phyloP scores from a whole-genome alignment of 2,797 vertebrate species.

The Acipenser ruthenus region DNA sequence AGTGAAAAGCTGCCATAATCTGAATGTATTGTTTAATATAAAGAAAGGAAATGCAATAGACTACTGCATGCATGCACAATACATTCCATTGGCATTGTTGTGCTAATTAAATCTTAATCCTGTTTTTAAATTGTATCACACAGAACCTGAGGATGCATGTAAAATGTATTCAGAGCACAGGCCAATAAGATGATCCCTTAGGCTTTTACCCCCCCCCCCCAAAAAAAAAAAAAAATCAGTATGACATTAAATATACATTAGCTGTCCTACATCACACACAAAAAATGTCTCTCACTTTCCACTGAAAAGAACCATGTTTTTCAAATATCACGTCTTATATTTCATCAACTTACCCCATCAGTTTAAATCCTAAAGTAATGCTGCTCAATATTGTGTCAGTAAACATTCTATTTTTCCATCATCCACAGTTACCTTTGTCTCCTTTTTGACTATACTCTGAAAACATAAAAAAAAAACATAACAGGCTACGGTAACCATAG shows the following conservation, averaged over 20 bases:
- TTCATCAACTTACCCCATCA: not conserved
- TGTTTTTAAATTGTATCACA: no score
- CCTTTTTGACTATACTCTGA: constrained; percentile 4
- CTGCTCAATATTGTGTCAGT: not conserved
- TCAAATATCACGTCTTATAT: not conserved
- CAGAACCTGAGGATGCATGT: no score
- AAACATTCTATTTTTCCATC: not conserved
- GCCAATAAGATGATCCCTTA: not conserved
- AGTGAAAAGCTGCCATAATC: no score
- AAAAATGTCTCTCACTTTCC: no score
- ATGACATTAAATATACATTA: no score
- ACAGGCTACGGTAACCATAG: constrained; percentile 14
- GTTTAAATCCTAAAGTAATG: not conserved
- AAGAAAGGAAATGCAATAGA: no score
- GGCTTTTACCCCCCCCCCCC: not conserved
- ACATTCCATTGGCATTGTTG: no score
- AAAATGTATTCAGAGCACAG: no score
- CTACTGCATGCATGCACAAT: no score
- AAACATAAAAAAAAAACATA: not conserved
- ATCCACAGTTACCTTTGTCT: constrained; percentile 13
- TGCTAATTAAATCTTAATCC: no score
- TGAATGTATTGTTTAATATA: no score
- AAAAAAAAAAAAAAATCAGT: not conserved
- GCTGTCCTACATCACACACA: no score
- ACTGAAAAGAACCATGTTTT: not conserved